Evolutionary conservation across 2,113 vertebrate species (phyloP).

Genomic region (Poecilia latipinna): DNA sequence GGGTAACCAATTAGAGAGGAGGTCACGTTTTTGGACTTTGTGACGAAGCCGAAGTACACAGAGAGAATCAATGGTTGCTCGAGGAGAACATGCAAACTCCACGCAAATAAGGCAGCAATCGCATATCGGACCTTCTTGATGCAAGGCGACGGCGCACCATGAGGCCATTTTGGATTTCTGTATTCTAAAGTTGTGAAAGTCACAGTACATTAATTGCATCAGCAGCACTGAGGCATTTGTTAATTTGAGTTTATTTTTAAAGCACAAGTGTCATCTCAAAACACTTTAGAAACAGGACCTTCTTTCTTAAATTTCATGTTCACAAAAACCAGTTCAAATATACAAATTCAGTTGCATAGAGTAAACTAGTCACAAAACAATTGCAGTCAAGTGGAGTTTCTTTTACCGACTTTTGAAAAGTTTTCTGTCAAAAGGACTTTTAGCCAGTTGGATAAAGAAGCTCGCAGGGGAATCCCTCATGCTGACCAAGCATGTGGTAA

Average conservation of each 20-base stretch:
- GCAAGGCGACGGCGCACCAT: neutral
- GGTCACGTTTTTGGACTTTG: neutral
- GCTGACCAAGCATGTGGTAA: neutral
- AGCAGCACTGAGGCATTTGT: neutral
- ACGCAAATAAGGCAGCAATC: no score
- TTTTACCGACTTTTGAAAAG: neutral
- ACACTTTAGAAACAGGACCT: neutral
- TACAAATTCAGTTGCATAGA: neutral
- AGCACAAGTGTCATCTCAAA: neutral
- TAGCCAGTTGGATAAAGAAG: neutral
- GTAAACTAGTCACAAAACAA: neutral
- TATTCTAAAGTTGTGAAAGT: constrained; percentile 5
- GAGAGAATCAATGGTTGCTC: neutral
- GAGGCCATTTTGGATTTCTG: neutral
- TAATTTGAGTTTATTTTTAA: neutral
- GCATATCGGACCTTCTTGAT: neutral
- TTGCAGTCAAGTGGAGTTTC: neutral
- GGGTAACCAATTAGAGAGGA: neutral
- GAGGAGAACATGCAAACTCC: neutral
- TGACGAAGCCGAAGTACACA: neutral
- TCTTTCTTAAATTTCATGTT: neutral
- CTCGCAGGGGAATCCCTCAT: neutral
- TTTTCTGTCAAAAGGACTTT: neutral
- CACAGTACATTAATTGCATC: neutral
- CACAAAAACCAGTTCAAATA: neutral